Evolutionary conservation across 2,797 vertebrate genomes (phyloP).

Genomic region (Antennarius maculatus): DNA sequence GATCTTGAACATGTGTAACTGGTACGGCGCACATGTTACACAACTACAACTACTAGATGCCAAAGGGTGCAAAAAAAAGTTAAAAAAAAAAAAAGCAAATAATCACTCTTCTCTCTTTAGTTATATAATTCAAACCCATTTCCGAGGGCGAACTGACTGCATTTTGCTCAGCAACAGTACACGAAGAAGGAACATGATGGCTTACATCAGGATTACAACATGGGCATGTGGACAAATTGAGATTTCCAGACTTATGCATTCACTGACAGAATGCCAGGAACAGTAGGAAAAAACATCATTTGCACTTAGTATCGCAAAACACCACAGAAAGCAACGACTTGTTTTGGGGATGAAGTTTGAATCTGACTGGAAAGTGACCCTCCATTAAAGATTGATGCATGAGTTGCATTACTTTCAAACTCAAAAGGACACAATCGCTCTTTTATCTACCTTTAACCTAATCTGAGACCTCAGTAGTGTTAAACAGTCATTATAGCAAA

Average conservation of each 20-base stretch:
- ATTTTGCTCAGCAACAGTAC: slow-evolving; percentile 59
- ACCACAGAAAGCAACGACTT: background rate
- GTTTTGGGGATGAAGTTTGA: slow-evolving; percentile 6
- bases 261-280: slow-evolving; percentile 55
- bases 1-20: slow-evolving; percentile 21
- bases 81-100: slow-evolving; percentile 17
- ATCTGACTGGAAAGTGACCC: slow-evolving; percentile 1
- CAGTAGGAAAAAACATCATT: slow-evolving; percentile 47
- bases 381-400: background rate
- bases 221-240: slow-evolving; percentile 63
- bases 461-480: background rate
- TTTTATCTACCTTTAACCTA: slow-evolving; percentile 15
- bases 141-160: slow-evolving; percentile 37
- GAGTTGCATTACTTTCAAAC: slow-evolving; percentile 2
- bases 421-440: slow-evolving; percentile 1
- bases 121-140: slow-evolving; percentile 65
- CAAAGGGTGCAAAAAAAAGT: slow-evolving; percentile 27
- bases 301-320: slow-evolving; percentile 30
- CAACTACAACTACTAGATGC: slow-evolving; percentile 22
- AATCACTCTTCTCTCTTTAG: slow-evolving; percentile 38
- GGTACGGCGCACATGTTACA: slow-evolving; percentile 22
- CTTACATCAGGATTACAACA: slow-evolving; percentile 75
- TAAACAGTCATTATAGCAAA: background rate
- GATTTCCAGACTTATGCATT: slow-evolving; percentile 67
- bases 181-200: slow-evolving; percentile 59